Evolutionary conservation across 2,888 invertebrate species (phyloP), one percentile per base, ranked within the genome.

Genomic region (Eumerus sabulonum): DNA sequence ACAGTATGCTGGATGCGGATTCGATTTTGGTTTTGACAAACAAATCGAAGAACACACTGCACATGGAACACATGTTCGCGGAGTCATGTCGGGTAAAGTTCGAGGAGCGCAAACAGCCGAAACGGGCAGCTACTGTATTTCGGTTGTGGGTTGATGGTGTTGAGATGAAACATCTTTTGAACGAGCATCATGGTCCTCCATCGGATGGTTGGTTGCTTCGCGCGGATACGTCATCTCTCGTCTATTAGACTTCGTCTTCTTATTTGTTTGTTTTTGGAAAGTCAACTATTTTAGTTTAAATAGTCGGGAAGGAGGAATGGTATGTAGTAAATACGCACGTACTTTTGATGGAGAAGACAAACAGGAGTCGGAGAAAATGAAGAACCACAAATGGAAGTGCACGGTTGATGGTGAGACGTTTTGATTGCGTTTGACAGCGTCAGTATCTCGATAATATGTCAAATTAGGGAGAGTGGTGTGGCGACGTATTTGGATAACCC

Each of bases 381-480:
- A 63, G 64, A 38, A 47, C 64, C 56, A 64, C 79, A 74, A 74
- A 79, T 79, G 74, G 74, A 74, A 74, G 66, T 77, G 50, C 53
- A 66, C 27, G 27, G 27, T 27, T 27, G 27, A 27, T 68, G 73
- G 73, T 63, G 73, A 73, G 73, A 57, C 62, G 59, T 68, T 79
- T 79, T 79, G 74, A 79, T 79, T 70, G 74, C 79, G 19, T 74
- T 64, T 68, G 74, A 79, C 79, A 74, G 74, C 79, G 68, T 70
- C 59, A 79, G 70, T 74, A 70, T 74, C 79, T 79, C 79, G 79
- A 79, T 74, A 79, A 79, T 70, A 79, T 79, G 79, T 79, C 79
- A 79, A 79, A 79, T 79, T 79, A 74, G 79, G 64, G 64, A 74
- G 68, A 77, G 77, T 76, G 76, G 53, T 76, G 59, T 64, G 57